Evolutionary conservation across 2,888 invertebrate species (phyloP).

Genomic region (Chloroclystis v-ata): DNA sequence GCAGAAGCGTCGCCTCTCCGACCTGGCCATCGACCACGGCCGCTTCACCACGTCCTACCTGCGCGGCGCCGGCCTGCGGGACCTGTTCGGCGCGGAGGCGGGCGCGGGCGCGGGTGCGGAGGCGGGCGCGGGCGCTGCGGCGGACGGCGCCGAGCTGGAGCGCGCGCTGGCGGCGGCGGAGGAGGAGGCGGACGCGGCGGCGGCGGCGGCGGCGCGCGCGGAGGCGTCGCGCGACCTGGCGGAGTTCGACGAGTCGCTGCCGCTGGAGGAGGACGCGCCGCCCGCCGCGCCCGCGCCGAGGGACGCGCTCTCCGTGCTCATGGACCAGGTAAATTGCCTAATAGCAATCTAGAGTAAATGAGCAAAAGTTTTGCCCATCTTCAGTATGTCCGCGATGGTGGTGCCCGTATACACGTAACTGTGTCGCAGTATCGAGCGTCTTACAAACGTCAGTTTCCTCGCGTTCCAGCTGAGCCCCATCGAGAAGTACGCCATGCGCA

Average conservation of each 20-base stretch:
- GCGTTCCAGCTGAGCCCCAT: slow-evolving; percentile 89
- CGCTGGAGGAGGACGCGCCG: slow-evolving; percentile 79
- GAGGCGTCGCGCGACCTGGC: slow-evolving; percentile 94
- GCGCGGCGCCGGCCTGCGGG: slow-evolving; percentile 93
- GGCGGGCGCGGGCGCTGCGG: slow-evolving; percentile 76
- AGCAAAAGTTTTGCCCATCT: too few species aligned
- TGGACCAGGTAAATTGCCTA: slow-evolving; percentile 54
- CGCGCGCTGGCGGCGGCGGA: slow-evolving; percentile 93
- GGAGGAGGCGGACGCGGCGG: slow-evolving; percentile 96
- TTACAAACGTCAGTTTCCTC: background rate
- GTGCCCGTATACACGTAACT: too few species aligned
- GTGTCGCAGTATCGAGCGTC: background rate
- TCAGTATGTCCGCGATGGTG: too few species aligned
- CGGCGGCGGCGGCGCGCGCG: slow-evolving; percentile 91
- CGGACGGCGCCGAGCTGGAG: slow-evolving; percentile 75
- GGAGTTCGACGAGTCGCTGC: slow-evolving; percentile 97
- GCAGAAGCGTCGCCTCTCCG: slow-evolving; percentile 96
- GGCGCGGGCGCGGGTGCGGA: slow-evolving; percentile 78
- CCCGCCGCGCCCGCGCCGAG: slow-evolving; percentile 28
- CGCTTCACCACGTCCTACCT: slow-evolving; percentile 99
- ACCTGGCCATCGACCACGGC: slow-evolving; percentile 98
- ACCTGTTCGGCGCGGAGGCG: slow-evolving; percentile 92
- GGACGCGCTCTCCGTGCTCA: slow-evolving; percentile 50
- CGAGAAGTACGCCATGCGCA: slow-evolving; percentile 95
- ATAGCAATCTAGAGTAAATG: too few species aligned